Percentiles rank a stretch among this genome's conserved stretches.
Evolutionary conservation across 2,888 invertebrate species (phyloP).

Genomic region (Zelleria hepariella): DNA sequence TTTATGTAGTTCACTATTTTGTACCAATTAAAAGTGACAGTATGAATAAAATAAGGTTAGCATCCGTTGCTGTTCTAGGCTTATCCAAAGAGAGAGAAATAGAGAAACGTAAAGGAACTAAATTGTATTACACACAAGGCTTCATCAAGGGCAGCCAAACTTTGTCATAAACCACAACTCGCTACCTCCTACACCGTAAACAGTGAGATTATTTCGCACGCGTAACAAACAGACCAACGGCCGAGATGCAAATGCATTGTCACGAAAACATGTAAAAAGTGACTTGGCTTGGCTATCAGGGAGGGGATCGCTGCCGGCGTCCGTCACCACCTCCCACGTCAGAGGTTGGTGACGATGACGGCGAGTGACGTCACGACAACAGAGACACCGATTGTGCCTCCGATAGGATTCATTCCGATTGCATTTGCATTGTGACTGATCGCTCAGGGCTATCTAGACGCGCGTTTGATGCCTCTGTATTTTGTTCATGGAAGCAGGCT

Average conservation of each 20-base stretch:
- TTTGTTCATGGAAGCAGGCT: too few species aligned
- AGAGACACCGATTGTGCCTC: constrained; percentile 46
- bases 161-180: too few species aligned
- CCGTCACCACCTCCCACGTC: constrained; percentile 25
- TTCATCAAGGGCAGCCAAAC: too few species aligned
- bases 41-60: too few species aligned
- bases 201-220: neutral
- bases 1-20: too few species aligned
- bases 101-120: too few species aligned
- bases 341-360: constrained; percentile 24
- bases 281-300: constrained; percentile 35
- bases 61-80: too few species aligned
- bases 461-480: too few species aligned
- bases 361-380: constrained; percentile 21
- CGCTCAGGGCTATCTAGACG: constrained; percentile 15
- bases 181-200: too few species aligned
- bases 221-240: constrained; percentile 15
- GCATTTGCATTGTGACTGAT: constrained; percentile 32
- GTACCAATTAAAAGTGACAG: too few species aligned
- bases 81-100: too few species aligned
- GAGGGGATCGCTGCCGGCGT: constrained; percentile 27
- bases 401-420: constrained; percentile 30
- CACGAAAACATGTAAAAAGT: constrained; percentile 40
- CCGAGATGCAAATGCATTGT: constrained; percentile 52
- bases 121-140: too few species aligned